phyloP scores from a whole-genome alignment of 2,888 invertebrate species.

The Entomobrya proxima region DNA sequence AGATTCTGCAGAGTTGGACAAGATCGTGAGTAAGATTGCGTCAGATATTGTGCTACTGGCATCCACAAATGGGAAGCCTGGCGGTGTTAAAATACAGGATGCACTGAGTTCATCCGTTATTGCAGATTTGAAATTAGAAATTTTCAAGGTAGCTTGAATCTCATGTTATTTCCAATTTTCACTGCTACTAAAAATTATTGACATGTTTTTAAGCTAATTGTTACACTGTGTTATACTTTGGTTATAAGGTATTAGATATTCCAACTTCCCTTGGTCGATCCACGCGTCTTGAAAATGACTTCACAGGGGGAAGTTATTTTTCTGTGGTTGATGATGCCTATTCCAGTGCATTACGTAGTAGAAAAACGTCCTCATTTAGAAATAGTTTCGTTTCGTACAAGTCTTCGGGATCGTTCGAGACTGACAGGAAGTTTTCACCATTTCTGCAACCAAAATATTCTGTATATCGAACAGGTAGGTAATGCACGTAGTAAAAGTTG shows the following conservation, averaged over 20 bases:
- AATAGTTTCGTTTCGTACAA: slow-evolving; percentile 61
- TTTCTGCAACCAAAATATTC: slow-evolving; percentile 54
- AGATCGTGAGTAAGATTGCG: slow-evolving; percentile 39
- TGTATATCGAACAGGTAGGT: slow-evolving; percentile 56
- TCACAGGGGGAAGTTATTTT: neutral
- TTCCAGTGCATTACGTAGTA: neutral
- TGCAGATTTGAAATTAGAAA: slow-evolving; percentile 54
- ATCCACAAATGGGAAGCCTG: slow-evolving; percentile 19
- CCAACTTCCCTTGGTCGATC: slow-evolving; percentile 25
- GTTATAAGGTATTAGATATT: slow-evolving; percentile 35
- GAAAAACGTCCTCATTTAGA: neutral
- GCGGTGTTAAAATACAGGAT: neutral
- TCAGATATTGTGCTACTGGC: slow-evolving; percentile 31
- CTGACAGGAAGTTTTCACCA: slow-evolving; percentile 68
- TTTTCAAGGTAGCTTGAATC: slow-evolving; percentile 57
- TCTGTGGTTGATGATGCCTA: slow-evolving; percentile 43
- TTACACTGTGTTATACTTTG: neutral
- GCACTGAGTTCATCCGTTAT: neutral
- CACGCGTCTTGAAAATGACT: neutral
- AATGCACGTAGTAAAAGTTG: neutral
- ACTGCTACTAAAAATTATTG: no score
- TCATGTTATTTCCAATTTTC: no score
- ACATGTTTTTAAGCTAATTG: neutral
- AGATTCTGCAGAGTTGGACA: slow-evolving; percentile 4
- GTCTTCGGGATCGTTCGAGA: slow-evolving; percentile 71